Evolutionary conservation across 2,888 invertebrate species (phyloP), one percentile per base, ranked within the genome.

Genomic region (Pasiphila rectangulata): DNA sequence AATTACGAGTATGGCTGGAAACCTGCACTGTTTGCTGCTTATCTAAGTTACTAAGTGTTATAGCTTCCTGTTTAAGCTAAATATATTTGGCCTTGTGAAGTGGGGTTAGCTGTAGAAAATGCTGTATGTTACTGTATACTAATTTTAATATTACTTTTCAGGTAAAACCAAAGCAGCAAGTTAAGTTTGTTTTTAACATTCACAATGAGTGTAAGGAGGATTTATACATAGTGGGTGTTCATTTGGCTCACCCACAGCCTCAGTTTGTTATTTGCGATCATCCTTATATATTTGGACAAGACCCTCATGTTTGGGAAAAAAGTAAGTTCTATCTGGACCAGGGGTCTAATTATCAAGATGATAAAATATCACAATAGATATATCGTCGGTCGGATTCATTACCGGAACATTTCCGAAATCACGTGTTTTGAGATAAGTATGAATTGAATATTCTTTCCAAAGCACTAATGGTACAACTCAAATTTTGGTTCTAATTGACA

Each of bases 191-290:
- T 12, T 82, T 80, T 46, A 57, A 49, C 15, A 63, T 83, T 2
- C 61, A 36, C n/a, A 82, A 80, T 64, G 73, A 76, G 20, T 59
- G 53, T n/a, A 68, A 69, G 32, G 71, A 81, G 9, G 72, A 75
- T 32, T 30, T 80, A 4, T 12, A 69, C 13, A 52, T 83, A 9
- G 63, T 80, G 34, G 82, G 83, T 2, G 58, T 82, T 4, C 71
- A 76, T 7, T 46, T 79, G 20, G 78, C 64, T 0, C 82, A 83
- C 43, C 81, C 81, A 0, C 82, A 83, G 45, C 73, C 72, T 0
- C 77, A 77, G 12, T 83, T 76, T 50, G 2, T 48, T 12, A 71
- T 79, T 62, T 63, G 57, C 24, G 19, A 72, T 0, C 73, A 82
- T 49, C 71, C 68, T 0, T 79, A 69, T 46, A 37, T 61, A 16